Evolutionary conservation across 2,797 vertebrate genomes (phyloP), one percentile per base, ranked within the genome.

Genomic region (Periophthalmus magnuspinnatus): DNA sequence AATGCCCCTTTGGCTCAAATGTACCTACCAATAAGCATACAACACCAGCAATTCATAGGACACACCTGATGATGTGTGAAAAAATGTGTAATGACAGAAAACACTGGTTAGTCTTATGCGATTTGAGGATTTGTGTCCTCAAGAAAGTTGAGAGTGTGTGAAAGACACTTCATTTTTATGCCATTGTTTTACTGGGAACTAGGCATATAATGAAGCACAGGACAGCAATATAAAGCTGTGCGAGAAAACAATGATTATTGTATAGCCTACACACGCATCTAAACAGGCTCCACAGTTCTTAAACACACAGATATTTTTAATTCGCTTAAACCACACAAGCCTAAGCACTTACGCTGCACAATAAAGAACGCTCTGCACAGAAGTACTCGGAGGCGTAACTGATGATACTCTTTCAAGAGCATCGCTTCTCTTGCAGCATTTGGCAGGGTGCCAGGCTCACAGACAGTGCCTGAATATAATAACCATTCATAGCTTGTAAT

Each of bases 401-500:
- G 89, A 90, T 89, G 82, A 88, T 82, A 76, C 74, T 88, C 80
- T 86, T 88, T 90, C 82, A 90, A 84, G 82, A 88, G 82, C 81
- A 68, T 66, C 58, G 38, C 85, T 85, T 86, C 79, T 89, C 81
- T 82, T 91, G 73, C 77, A 79, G 82, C 83, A 79, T 82, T 90
- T 91, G 89, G 86, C 86, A 87, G 88, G 79, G 78, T 78, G 86
- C 80, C 62, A 70, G 59, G 75, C 84, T 85, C 69, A 73, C 76
- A 86, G 84, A 87, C 84, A 71, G 72, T 79, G 85, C 68, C 72
- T 86, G 88, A 81, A 85, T 86, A 90, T 90, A 86, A 90, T 88
- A 91, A 84, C 71, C 89, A 92, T 92, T 91, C 88, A 90, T 90
- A 87, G 84, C 84, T 88, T 85, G 82, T 90, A 93, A 92, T 92